Conservation (phyloP, 2,113 vertebrate species). For the Channa argus region DNA sequence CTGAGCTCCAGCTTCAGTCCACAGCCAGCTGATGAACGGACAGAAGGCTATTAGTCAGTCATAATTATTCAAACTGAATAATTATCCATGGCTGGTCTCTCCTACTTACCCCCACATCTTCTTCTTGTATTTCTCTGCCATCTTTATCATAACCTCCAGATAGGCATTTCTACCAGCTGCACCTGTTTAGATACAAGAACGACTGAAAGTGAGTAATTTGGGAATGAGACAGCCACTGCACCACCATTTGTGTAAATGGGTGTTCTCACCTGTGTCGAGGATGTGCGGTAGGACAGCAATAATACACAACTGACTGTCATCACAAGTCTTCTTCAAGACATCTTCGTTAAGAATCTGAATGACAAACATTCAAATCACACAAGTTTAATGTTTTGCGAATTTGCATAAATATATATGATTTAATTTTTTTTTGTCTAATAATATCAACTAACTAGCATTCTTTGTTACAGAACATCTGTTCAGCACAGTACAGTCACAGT, state of each 20-base stretch:
- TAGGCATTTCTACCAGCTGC: slow-evolving; percentile 93
- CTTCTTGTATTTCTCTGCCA: slow-evolving; percentile 98
- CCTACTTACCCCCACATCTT: slow-evolving; percentile 97
- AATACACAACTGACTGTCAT: slow-evolving; percentile 93
- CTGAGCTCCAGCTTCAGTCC: slow-evolving; percentile 95
- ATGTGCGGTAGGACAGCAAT: slow-evolving; percentile 95
- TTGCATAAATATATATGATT: too few species aligned
- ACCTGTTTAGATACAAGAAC: slow-evolving; percentile 76
- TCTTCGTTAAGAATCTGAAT: slow-evolving; percentile 89
- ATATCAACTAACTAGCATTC: too few species aligned
- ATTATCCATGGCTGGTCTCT: too few species aligned
- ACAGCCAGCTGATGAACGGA: slow-evolving; percentile 82
- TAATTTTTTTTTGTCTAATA: too few species aligned
- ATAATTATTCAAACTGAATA: too few species aligned
- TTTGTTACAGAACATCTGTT: too few species aligned
- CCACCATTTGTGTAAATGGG: neutral
- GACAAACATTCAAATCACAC: slow-evolving; percentile 33
- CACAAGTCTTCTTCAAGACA: slow-evolving; percentile 89
- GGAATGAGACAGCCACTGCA: neutral
- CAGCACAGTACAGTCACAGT: too few species aligned
- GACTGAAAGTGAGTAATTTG: neutral
- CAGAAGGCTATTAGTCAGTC: neutral
- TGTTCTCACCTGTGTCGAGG: slow-evolving; percentile 91
- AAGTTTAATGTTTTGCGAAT: neutral
- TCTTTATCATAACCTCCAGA: slow-evolving; percentile 91